A percentile compares a stretch with the other conserved stretches of the same genome.
These are phyloP conservation scores for Harmothoe impar DNA, from an alignment of 2,888 invertebrate genomes.

Conservation along the genomic window DNA sequence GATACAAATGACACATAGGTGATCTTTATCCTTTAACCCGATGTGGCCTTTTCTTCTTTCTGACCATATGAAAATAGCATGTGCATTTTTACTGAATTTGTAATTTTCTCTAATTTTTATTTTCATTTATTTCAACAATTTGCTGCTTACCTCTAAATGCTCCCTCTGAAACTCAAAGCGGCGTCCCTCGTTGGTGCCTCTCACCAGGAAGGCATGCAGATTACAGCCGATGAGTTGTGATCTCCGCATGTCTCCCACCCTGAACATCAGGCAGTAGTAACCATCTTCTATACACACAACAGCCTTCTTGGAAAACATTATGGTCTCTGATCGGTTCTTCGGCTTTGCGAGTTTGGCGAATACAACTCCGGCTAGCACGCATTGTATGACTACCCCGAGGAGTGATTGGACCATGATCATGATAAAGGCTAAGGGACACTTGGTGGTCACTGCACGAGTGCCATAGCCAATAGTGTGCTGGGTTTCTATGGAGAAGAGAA, in stretches of 20 bases:
- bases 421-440: constrained; percentile 87
- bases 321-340: constrained; percentile 95
- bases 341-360: constrained; percentile 95
- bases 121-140: too few relatives aligned
- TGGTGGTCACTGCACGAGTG: constrained; percentile 66
- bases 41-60: too few relatives aligned
- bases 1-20: too few relatives aligned
- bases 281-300: constrained; percentile 88
- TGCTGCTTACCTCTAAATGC: constrained; percentile 91
- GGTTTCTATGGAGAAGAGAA: constrained; percentile 72
- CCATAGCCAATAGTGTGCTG: constrained; percentile 74
- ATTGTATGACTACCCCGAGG: constrained; percentile 89
- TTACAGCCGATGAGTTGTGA: constrained; percentile 89
- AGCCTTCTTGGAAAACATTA: constrained; percentile 95
- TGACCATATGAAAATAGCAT: too few relatives aligned
- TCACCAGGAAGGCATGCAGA: constrained; percentile 95
- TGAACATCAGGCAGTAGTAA: constrained; percentile 81
- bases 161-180: constrained; percentile 95
- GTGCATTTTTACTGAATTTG: too few relatives aligned
- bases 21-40: too few relatives aligned
- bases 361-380: constrained; percentile 90
- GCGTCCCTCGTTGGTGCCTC: constrained; percentile 95
- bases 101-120: too few relatives aligned
- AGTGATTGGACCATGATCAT: constrained; percentile 95
- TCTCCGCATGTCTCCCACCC: constrained; percentile 83